These are phyloP conservation scores for Macrotus californicus DNA, from an alignment of 2,113 vertebrate genomes.

Conservation along the genomic window DNA sequence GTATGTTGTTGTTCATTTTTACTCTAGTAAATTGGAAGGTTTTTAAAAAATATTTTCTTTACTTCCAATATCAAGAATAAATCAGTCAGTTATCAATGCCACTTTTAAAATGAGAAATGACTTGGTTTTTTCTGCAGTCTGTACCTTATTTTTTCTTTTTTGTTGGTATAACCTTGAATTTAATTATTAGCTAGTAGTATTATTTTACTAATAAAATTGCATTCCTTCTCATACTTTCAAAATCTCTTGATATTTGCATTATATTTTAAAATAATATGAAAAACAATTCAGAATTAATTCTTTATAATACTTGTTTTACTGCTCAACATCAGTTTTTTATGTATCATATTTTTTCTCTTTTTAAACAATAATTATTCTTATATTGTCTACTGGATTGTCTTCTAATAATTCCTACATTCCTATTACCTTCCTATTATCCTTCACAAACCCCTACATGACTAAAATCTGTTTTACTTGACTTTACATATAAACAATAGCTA, in stretches of 20 bases:
- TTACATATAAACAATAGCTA: not conserved
- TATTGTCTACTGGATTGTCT: not conserved
- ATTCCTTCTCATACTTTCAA: not conserved
- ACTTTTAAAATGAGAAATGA: not conserved
- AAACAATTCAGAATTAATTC: not conserved
- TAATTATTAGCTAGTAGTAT: not conserved
- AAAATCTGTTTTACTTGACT: not conserved
- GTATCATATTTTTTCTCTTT: not conserved
- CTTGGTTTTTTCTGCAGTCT: not conserved
- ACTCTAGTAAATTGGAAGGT: not conserved
- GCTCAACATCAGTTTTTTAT: not conserved
- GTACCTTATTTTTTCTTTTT: not conserved
- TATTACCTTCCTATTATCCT: not conserved
- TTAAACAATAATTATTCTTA: not conserved
- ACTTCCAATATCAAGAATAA: not conserved
- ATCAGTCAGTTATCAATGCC: not conserved
- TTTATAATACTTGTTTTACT: not conserved
- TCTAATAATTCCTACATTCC: too few species aligned
- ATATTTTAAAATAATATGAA: not conserved
- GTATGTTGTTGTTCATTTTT: not conserved
- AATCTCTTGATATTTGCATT: conserved; percentile 1
- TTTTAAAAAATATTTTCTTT: not conserved
- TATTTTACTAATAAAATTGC: not conserved
- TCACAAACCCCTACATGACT: not conserved
- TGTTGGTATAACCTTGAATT: not conserved